Conservation (phyloP, 2,888 invertebrate genomes). For the Volucella inflata region DNA sequence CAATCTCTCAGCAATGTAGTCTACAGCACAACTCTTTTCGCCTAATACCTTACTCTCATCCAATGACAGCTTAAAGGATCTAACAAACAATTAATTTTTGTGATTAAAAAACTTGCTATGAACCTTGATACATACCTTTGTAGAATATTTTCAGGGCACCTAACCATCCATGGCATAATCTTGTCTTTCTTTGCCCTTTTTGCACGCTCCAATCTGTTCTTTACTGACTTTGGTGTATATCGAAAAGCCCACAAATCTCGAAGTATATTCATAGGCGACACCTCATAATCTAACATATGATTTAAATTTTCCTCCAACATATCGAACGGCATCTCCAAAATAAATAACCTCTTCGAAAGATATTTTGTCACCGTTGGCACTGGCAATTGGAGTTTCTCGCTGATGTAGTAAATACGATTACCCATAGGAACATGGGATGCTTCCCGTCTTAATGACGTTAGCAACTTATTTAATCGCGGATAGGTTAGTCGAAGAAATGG, state of each 20-base stretch:
- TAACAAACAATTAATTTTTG: slow-evolving; percentile 77
- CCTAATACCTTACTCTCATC: slow-evolving; percentile 85
- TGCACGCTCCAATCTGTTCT: slow-evolving; percentile 84
- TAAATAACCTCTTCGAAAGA: slow-evolving; percentile 85
- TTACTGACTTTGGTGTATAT: slow-evolving; percentile 85
- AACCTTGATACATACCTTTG: slow-evolving; percentile 83
- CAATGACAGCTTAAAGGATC: slow-evolving; percentile 80
- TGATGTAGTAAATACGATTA: slow-evolving; percentile 86
- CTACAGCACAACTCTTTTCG: slow-evolving; percentile 84
- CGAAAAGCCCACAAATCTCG: slow-evolving; percentile 88
- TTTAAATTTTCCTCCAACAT: slow-evolving; percentile 85
- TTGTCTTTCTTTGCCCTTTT: slow-evolving; percentile 84
- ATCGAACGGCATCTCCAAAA: slow-evolving; percentile 85
- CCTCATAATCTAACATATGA: slow-evolving; percentile 85
- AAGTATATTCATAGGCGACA: slow-evolving; percentile 85
- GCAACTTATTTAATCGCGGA: slow-evolving; percentile 79
- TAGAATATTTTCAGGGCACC: slow-evolving; percentile 86
- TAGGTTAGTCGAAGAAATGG: slow-evolving; percentile 85
- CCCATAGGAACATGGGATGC: slow-evolving; percentile 82
- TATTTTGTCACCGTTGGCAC: slow-evolving; percentile 84
- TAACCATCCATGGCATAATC: slow-evolving; percentile 88
- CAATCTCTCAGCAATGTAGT: slow-evolving; percentile 85
- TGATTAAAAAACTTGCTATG: background rate
- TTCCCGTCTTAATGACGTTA: slow-evolving; percentile 82
- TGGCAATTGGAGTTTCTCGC: slow-evolving; percentile 84